Conservation (phyloP, 2,797 vertebrate species). For the Synaphobranchus kaupii region DNA sequence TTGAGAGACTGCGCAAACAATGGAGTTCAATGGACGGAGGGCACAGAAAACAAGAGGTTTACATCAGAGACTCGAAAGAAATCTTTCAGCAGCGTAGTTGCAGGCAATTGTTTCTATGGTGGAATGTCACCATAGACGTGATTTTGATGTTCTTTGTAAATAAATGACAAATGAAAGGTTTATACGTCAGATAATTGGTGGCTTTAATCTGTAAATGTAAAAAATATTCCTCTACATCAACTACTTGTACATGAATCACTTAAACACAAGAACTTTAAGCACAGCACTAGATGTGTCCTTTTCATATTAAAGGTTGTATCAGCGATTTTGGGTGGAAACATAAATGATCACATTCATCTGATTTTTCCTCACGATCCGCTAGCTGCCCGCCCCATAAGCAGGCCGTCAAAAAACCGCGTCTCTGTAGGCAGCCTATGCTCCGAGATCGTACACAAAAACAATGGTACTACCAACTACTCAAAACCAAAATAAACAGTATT, state of each 20-base stretch:
- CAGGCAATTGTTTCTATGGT: background rate
- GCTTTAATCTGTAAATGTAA: background rate
- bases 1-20: conserved; percentile 37
- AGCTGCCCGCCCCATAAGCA: too few species aligned
- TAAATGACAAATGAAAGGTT: background rate
- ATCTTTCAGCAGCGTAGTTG: background rate
- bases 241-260: conserved; percentile 1
- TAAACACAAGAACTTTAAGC: conserved; percentile 3
- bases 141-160: background rate
- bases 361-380: too few species aligned
- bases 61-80: background rate
- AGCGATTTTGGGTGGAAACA: too few species aligned
- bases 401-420: too few species aligned
- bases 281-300: background rate
- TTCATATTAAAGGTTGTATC: too few species aligned
- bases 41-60: background rate
- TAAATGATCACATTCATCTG: too few species aligned
- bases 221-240: background rate
- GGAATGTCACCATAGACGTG: background rate
- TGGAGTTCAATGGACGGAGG: conserved; percentile 15
- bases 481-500: too few species aligned
- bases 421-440: too few species aligned
- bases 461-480: too few species aligned
- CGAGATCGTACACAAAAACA: too few species aligned
- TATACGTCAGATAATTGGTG: background rate